phyloP scores from a whole-genome alignment of 2,113 vertebrate genomes.

The Triplophysa dalaica region DNA sequence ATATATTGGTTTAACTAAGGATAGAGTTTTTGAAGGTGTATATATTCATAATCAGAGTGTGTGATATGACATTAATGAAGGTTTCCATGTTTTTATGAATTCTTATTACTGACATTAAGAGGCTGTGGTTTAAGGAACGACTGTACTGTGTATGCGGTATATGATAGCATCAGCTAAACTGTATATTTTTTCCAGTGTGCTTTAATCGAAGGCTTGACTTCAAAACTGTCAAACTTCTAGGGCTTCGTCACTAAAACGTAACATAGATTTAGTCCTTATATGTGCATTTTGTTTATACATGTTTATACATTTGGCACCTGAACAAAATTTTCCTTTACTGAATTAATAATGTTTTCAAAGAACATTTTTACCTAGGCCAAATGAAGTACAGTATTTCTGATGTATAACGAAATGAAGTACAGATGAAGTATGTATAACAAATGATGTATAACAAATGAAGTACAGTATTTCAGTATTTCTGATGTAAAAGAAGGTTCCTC shows the following conservation, averaged over 20 bases:
- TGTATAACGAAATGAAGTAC: too few species aligned
- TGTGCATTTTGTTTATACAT: too few species aligned
- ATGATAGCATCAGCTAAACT: slow-evolving; percentile 15
- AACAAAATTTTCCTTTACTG: too few species aligned
- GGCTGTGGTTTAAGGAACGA: slow-evolving; percentile 17
- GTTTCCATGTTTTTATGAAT: slow-evolving; percentile 4
- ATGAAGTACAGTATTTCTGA: background rate
- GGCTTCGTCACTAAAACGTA: too few species aligned
- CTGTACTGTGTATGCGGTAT: background rate
- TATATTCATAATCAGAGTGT: slow-evolving; percentile 13
- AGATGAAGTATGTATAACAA: too few species aligned
- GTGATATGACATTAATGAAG: slow-evolving; percentile 16
- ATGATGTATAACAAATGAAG: too few species aligned
- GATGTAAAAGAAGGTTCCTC: background rate
- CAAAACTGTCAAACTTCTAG: background rate
- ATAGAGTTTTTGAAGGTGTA: slow-evolving; percentile 35
- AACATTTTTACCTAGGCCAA: background rate
- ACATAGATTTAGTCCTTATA: too few species aligned
- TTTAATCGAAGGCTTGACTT: slow-evolving; percentile 7
- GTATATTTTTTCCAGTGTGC: slow-evolving; percentile 8
- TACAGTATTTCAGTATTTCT: background rate
- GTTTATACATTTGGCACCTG: too few species aligned
- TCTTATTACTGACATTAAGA: background rate
- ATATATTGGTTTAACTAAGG: slow-evolving; percentile 38
- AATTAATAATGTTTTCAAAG: background rate